Evolutionary conservation across 2,113 vertebrate genomes (phyloP).

Genomic region (Cyprinodon tularosa): DNA sequence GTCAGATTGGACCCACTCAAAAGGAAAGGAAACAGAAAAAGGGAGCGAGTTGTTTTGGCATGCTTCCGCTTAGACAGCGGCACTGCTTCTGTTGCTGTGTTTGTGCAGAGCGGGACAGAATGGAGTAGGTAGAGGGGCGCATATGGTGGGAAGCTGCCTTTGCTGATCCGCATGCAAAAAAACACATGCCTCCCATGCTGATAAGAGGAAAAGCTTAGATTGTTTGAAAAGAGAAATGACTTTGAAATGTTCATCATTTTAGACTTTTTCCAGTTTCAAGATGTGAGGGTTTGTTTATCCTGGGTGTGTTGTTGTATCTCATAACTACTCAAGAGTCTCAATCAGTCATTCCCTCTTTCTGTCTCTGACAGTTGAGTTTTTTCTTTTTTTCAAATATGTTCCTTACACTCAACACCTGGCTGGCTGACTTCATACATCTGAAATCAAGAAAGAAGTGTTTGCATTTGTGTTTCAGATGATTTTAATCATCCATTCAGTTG

Average conservation of each 20-base stretch:
- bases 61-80: slow-evolving; percentile 63
- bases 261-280: slow-evolving; percentile 66
- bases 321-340: slow-evolving; percentile 69
- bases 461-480: slow-evolving; percentile 51
- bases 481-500: slow-evolving; percentile 71
- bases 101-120: slow-evolving; percentile 49
- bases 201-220: slow-evolving; percentile 61
- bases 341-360: slow-evolving; percentile 59
- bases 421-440: slow-evolving; percentile 71
- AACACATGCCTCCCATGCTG: slow-evolving; percentile 64
- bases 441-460: slow-evolving; percentile 63
- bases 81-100: slow-evolving; percentile 32
- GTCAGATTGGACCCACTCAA: slow-evolving; percentile 69
- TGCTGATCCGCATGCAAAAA: slow-evolving; percentile 41
- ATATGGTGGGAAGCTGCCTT: slow-evolving; percentile 66
- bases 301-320: slow-evolving; percentile 72
- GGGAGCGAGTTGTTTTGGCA: slow-evolving; percentile 63
- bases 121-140: slow-evolving; percentile 60
- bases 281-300: slow-evolving; percentile 79
- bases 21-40: slow-evolving; percentile 58
- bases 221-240: slow-evolving; percentile 36
- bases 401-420: slow-evolving; percentile 76
- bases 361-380: slow-evolving; percentile 58
- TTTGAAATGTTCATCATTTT: slow-evolving; percentile 68
- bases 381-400: slow-evolving; percentile 60